Percentiles rank a stretch among this genome's conserved stretches.
These are phyloP conservation scores for Channa maculata DNA, from an alignment of 2,113 vertebrate species.

Conservation along the genomic window DNA sequence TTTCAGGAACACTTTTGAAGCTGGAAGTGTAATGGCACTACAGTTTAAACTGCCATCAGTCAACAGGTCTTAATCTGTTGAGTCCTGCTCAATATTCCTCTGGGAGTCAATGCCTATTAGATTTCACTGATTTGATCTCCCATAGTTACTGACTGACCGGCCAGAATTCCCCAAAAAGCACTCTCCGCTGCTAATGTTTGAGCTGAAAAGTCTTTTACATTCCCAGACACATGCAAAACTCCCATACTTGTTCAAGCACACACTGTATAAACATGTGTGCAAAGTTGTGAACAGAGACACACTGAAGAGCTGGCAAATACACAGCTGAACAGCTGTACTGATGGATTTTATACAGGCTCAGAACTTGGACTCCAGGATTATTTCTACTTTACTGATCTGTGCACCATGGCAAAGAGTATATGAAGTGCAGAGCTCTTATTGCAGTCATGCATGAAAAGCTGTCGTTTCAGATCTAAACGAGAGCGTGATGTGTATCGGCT, in stretches of 20 bases:
- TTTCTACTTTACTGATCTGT: slow-evolving; percentile 66
- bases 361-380: slow-evolving; percentile 59
- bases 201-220: slow-evolving; percentile 46
- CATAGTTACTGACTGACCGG: slow-evolving; percentile 63
- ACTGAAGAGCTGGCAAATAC: slow-evolving; percentile 15
- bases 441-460: slow-evolving; percentile 71
- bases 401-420: slow-evolving; percentile 39
- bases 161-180: slow-evolving; percentile 62
- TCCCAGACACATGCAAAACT: slow-evolving; percentile 42
- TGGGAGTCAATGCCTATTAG: slow-evolving; percentile 72
- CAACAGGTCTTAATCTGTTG: slow-evolving; percentile 82
- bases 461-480: slow-evolving; percentile 77
- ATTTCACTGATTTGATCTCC: slow-evolving; percentile 78
- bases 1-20: slow-evolving; percentile 56
- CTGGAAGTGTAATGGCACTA: slow-evolving; percentile 67
- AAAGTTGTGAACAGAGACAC: slow-evolving; percentile 15
- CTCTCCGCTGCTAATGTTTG: slow-evolving; percentile 43
- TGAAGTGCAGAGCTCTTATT: slow-evolving; percentile 63
- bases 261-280: slow-evolving; percentile 2
- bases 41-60: slow-evolving; percentile 80
- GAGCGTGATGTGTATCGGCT: slow-evolving; percentile 69
- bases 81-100: slow-evolving; percentile 74
- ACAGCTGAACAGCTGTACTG: too few species aligned
- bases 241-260: slow-evolving; percentile 19
- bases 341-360: slow-evolving; percentile 12